These are phyloP conservation scores for Phrixothrix hirtus DNA, from an alignment of 2,888 invertebrate species.

Conservation along the genomic window DNA sequence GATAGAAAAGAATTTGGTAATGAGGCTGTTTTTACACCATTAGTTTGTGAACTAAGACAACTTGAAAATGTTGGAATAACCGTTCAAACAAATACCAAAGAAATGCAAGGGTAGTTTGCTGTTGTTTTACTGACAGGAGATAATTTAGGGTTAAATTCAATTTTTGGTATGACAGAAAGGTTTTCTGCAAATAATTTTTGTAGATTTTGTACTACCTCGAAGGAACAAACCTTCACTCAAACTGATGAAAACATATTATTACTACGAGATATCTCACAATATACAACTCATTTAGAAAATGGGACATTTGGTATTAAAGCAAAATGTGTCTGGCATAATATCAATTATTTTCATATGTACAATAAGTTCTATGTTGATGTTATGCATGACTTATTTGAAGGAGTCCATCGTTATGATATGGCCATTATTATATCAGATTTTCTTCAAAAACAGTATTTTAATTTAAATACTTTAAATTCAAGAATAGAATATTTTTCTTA, in stretches of 20 bases:
- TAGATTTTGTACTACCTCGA: slow-evolving; percentile 1
- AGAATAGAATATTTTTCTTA: slow-evolving; percentile 31
- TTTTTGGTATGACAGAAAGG: slow-evolving; percentile 31
- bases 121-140: slow-evolving; percentile 29
- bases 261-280: background rate
- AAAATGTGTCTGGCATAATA: too few relatives aligned
- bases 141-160: slow-evolving; percentile 32
- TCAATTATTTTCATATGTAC: slow-evolving; percentile 1
- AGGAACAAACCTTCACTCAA: background rate
- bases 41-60: slow-evolving; percentile 5
- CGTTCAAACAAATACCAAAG: background rate
- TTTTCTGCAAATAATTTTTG: slow-evolving; percentile 30
- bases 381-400: slow-evolving; percentile 41
- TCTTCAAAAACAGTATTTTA: slow-evolving; percentile 20
- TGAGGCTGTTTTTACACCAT: slow-evolving; percentile 1
- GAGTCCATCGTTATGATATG: slow-evolving; percentile 38
- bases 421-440: slow-evolving; percentile 32
- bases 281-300: background rate
- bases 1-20: slow-evolving; percentile 6
- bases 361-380: slow-evolving; percentile 25
- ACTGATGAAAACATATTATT: too few relatives aligned
- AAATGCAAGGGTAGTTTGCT: slow-evolving; percentile 22
- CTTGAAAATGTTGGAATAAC: slow-evolving; percentile 7
- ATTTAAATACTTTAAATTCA: slow-evolving; percentile 27
- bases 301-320: slow-evolving; percentile 34